Percentiles rank a stretch among this genome's conserved stretches.
phyloP scores from a whole-genome alignment of 2,888 invertebrate genomes.

The Drosophila imparisetae region DNA sequence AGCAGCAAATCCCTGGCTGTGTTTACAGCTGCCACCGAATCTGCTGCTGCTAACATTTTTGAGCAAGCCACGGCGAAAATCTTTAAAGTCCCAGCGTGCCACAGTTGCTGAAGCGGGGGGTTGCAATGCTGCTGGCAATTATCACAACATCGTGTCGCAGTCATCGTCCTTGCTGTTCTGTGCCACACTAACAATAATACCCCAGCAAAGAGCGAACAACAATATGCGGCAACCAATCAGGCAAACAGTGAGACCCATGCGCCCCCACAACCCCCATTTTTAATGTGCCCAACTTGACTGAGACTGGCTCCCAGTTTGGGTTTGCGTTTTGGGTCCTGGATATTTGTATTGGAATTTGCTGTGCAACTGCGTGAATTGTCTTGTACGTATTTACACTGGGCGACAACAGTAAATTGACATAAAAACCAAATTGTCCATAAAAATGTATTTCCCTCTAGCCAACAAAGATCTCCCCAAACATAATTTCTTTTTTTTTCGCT shows the following conservation, averaged over 20 bases:
- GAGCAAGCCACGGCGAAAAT: slow-evolving; percentile 53
- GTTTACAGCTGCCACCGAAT: slow-evolving; percentile 61
- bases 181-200: slow-evolving; percentile 56
- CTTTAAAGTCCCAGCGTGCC: slow-evolving; percentile 64
- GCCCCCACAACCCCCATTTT: slow-evolving; percentile 74
- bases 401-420: slow-evolving; percentile 79
- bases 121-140: slow-evolving; percentile 63
- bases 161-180: slow-evolving; percentile 55
- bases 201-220: slow-evolving; percentile 29
- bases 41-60: slow-evolving; percentile 41
- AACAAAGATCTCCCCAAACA: slow-evolving; percentile 59
- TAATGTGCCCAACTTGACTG: slow-evolving; percentile 53
- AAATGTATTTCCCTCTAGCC: slow-evolving; percentile 79
- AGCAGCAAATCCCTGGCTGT: slow-evolving; percentile 62
- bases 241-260: slow-evolving; percentile 36
- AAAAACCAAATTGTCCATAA: slow-evolving; percentile 80
- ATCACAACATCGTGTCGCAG: slow-evolving; percentile 78
- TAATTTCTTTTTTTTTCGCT: slow-evolving; percentile 32
- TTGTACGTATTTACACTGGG: slow-evolving; percentile 73
- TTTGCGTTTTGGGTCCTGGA: slow-evolving; percentile 18
- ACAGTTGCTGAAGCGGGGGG: slow-evolving; percentile 11
- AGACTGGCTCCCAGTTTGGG: slow-evolving; percentile 1
- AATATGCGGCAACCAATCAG: slow-evolving; percentile 69
- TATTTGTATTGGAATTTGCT: slow-evolving; percentile 54
- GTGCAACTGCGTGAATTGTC: slow-evolving; percentile 77